Evolutionary conservation across 2,888 invertebrate genomes (phyloP), one percentile per base, ranked within the genome.

Genomic region (Coelopa pilipes): DNA sequence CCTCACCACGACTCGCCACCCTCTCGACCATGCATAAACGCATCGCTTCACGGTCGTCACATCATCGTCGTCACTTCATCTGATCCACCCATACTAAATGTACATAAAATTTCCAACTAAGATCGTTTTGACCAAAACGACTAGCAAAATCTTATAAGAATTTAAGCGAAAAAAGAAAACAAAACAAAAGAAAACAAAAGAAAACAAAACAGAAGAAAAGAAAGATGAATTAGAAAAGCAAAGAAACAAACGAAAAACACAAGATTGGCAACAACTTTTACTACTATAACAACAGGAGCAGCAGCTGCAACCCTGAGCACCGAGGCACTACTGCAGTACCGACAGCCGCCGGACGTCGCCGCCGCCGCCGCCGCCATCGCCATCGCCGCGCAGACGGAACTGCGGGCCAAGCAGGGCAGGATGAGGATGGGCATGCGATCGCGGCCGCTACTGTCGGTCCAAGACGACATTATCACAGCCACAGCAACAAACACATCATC

Each of bases 261-360:
- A 13, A n/a, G 34, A 63, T 70, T 63, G 71, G 63, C 71, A 62
- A 63, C 71, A 71, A 62, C 63, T 63, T 50, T 63, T 24, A 70
- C 50, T 70, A 70, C 62, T 70, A 62, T 50, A 68, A 70, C 70
- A 60, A 50, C 24, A 71, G 70, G 53, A 71, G 70, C 53, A 63
- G 70, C 71, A 71, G 55, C 71, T 55, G 71, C 71, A 63, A n/a
- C 53, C 34, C 55, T 55, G 63, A 55, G 17, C 63, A 71, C 50
- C 24, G 65, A 59, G 62, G 62, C 49, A n/a, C 70, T 66, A 50
- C 70, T 70, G 63, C 62, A 70, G 10, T n/a, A 24, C 15, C 70
- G 70, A 59, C 60, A 59, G 59, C 24, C 70, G 50, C 70, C 62
- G 63, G 24, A 19, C 1, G 12, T 34, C 24, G 62, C 17, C 45